Conservation (phyloP, 2,797 vertebrate species). For the Graptemys geographica region DNA sequence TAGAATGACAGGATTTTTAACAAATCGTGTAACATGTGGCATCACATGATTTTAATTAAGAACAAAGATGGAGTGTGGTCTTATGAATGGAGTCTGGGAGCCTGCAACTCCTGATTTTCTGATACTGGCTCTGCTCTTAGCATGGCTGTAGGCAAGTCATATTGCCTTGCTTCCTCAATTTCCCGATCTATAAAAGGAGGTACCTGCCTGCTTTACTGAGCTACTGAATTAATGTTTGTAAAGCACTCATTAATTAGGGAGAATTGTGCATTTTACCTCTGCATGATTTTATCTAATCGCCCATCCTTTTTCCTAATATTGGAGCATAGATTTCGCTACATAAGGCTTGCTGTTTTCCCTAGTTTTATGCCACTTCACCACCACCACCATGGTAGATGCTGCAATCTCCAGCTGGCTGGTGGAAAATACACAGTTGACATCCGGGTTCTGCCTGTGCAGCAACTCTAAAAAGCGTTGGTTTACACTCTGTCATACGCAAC, state of each 20-base stretch:
- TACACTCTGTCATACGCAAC: not conserved
- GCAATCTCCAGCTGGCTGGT: not conserved
- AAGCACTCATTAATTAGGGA: not conserved
- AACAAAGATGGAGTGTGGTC: conserved; percentile 23
- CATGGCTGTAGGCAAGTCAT: not conserved
- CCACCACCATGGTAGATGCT: accelerated
- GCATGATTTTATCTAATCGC: not conserved
- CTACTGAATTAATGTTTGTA: not conserved
- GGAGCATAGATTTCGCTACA: not conserved
- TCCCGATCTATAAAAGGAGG: not conserved
- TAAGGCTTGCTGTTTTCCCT: not conserved
- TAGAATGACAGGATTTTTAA: not conserved
- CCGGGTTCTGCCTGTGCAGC: not conserved
- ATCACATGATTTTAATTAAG: not conserved
- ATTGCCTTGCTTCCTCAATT: not conserved
- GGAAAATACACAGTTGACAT: not conserved
- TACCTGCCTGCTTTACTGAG: not conserved
- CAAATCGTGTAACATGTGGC: not conserved
- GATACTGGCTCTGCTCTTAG: not conserved
- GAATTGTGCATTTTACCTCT: not conserved
- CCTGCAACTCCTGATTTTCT: not conserved
- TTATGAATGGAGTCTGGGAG: not conserved
- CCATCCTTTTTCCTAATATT: not conserved
- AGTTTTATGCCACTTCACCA: not conserved
- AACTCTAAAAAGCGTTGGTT: not conserved